Evolutionary conservation across 2,797 vertebrate species (phyloP).

Genomic region (Petrocephalus schoutedeni): DNA sequence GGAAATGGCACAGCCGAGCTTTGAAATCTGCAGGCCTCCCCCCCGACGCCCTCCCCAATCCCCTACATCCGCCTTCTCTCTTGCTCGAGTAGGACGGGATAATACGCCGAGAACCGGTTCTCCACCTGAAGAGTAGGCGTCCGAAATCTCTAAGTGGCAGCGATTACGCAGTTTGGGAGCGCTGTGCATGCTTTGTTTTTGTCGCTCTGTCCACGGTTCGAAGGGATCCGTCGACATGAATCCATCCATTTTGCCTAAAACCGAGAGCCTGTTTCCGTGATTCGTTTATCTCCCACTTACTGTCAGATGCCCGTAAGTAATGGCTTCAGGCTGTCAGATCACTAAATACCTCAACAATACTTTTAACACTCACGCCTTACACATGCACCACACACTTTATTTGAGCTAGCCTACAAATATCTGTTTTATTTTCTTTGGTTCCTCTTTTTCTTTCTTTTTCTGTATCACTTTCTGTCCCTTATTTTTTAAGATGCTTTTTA

Average conservation of each 20-base stretch:
- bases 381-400: background rate
- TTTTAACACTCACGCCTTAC: background rate
- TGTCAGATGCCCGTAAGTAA: background rate
- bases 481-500: background rate
- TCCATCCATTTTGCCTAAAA: background rate
- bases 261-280: background rate
- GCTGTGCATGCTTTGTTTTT: background rate
- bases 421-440: background rate
- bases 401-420: background rate
- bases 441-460: background rate
- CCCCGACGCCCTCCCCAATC: background rate
- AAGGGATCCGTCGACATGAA: background rate
- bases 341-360: background rate
- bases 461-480: background rate
- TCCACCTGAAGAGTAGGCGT: background rate
- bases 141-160: background rate
- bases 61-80: background rate
- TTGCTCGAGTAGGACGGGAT: background rate
- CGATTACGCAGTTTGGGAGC: background rate
- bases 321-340: background rate
- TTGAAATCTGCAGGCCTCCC: conserved; percentile 9
- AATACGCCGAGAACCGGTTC: background rate
- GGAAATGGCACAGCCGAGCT: background rate
- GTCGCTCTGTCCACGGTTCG: background rate
- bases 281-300: background rate